Percentiles rank a stretch among this genome's conserved stretches.
Conservation (phyloP, 2,888 invertebrate species). For the Sesia bembeciformis region DNA sequence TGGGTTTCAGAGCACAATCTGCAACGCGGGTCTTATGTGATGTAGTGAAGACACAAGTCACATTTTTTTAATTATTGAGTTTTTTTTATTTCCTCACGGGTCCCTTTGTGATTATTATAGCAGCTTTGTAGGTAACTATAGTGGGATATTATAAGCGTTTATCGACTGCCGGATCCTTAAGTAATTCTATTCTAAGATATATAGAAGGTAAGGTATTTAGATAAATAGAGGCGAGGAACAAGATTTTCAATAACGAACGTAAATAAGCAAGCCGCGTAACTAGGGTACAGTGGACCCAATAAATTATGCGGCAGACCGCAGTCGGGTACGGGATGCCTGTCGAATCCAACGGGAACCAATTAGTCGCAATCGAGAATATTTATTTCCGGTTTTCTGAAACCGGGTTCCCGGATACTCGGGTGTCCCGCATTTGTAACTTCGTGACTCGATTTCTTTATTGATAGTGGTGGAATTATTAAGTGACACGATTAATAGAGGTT, state of each 20-base stretch:
- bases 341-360: constrained; percentile 68
- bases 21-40: no score
- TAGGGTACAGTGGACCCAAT: constrained; percentile 46
- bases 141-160: no score
- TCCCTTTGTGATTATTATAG: no score
- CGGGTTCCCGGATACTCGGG: constrained; percentile 37
- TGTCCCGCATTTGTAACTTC: constrained; percentile 27
- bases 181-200: no score
- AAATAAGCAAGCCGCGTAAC: constrained; percentile 20
- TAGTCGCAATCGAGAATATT: constrained; percentile 65
- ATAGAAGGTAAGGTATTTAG: no score
- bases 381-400: constrained; percentile 66
- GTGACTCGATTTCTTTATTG: constrained; percentile 20
- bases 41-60: no score
- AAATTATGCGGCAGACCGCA: constrained; percentile 64
- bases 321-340: constrained; percentile 49
- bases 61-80: no score
- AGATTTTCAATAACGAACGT: neutral
- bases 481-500: no score
- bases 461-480: neutral
- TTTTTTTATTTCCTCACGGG: no score
- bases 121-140: no score
- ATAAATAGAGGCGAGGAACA: neutral
- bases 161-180: no score
- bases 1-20: no score